Evolutionary conservation across 2,888 invertebrate species (phyloP), one percentile per base, ranked within the genome.

Genomic region (Drosophila merina): DNA sequence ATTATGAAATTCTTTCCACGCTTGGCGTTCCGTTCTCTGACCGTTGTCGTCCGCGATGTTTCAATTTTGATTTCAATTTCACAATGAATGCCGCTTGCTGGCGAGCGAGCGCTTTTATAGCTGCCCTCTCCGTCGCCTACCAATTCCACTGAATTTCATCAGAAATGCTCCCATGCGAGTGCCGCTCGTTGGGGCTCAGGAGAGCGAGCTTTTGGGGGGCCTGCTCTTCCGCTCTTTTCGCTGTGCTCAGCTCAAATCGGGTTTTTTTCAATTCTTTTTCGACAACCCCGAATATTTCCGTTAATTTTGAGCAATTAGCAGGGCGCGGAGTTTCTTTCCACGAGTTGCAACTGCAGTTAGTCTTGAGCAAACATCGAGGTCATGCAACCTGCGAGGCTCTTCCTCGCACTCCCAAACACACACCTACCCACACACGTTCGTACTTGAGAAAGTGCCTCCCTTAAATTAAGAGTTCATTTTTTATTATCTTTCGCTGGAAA

Each of bases 21-120:
- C 69, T 75, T 74, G 66, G 42, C 63, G 68, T 66, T 77, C 69
- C 68, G 81, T 75, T 73, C 68, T 62, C 68, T 62, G 71, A 69
- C 74, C 77, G 76, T 70, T 64, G 51, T 75, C 68, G 80, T 20
- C 56, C 67, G 68, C 70, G 88, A 69, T 90, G 84, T 74, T 91
- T 91, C 91, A 91, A 91, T 91, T 90, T 91, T 91, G 91, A 91
- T 81, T 89, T 79, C 73, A 83, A 91, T 91, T 91, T 91, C 91
- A 91, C 91, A 91, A 91, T 91, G 91, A 91, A 91, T 91, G 77
- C 77, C 58, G 31, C 25, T 50, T 20, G 36, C 33, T 56, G 52
- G 57, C 72, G 66, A 63, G 76, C 69, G 60, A 25, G 26, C 12
- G 86, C 86, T 88, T 91, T 89, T 91, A 91, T 91, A 91, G 85